These are phyloP conservation scores for Neomicropteryx cornuta DNA, from an alignment of 1,140 invertebrate species.

Conservation along the genomic window DNA sequence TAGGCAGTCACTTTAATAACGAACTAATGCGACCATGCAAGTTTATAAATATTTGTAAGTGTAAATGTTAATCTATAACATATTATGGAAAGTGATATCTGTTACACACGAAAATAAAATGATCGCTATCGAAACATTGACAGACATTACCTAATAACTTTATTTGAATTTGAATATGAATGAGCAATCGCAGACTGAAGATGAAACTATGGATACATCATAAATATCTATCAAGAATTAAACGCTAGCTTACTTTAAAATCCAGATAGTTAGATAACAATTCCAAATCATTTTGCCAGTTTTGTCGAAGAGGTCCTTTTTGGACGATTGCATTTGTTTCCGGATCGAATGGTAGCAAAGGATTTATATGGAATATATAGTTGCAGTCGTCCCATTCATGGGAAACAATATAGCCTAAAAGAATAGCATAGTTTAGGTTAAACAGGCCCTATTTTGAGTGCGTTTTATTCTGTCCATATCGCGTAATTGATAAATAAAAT, in stretches of 20 bases:
- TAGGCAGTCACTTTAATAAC: no score
- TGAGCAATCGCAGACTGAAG: no score
- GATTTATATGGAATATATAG: slow-evolving; percentile 43
- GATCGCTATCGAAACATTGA: slow-evolving; percentile 1
- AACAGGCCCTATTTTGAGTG: no score
- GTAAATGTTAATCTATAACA: no score
- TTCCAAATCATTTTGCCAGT: slow-evolving; percentile 44
- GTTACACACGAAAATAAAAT: slow-evolving; percentile 6
- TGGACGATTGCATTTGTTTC: slow-evolving; percentile 31
- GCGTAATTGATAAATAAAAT: no score
- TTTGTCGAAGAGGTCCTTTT: slow-evolving; percentile 27
- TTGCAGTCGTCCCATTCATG: slow-evolving; percentile 42
- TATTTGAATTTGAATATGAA: not conserved
- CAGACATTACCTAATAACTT: slow-evolving; percentile 5
- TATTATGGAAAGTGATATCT: no score
- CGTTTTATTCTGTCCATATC: no score
- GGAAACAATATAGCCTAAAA: slow-evolving; percentile 35
- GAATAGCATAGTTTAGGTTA: no score
- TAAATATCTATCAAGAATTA: no score
- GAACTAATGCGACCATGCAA: no score
- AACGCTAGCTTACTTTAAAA: slow-evolving; percentile 40
- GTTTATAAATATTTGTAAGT: no score
- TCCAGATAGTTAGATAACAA: slow-evolving; percentile 47
- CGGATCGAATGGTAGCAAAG: slow-evolving; percentile 26
- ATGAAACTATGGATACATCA: no score